Base-by-base conservation (phyloP, 2,797 vertebrate genomes). In the Neostethus bicornis region DNA sequence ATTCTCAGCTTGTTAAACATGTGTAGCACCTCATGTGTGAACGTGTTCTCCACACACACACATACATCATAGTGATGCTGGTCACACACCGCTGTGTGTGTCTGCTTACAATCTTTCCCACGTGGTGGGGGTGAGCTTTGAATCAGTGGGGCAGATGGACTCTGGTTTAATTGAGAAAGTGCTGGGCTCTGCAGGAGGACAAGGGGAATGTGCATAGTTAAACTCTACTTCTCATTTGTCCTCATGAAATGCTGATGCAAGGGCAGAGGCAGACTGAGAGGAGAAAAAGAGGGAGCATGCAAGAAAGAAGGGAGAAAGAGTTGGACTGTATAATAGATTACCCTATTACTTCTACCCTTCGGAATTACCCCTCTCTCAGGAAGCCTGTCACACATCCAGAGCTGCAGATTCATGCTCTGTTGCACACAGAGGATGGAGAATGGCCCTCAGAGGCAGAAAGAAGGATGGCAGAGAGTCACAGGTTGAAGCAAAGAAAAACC, bases 211-310 rank as follows among this genome's bases (percentile, higher is more conserved):
- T 89, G 89, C 86, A 85, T 85, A 81, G 84, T 87, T 89, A 89
- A 91, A 90, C 80, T 84, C 84, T 70, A 51, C 77, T 85, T 57
- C 87, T 87, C 87, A 88, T 90, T 89, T 84, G 70, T 87, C 83
- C 87, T 79, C 81, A 66, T 70, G 69, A 85, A 91, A 78, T 88
- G 92, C 92, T 93, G 91, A 93, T 89, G 86, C 86, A 90, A 82
- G 83, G 80, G 75, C 81, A 82, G 81, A 73, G 69, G 71, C 68
- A 70, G 61, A 60, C 60, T 29, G 61, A 51, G 56, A 39, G 17
- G 10, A 14, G 28, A 10, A 26, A n/a, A 1, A 16, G 14, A 44
- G 47, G 54, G 26, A 28, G 61, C 28, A 63, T 21, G 46, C 29
- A 45, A 25, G 54, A 37, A 58, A 49, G 66, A 73, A 56, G 61